Conservation (phyloP, 2,113 vertebrate species). For the Gallinago jamesoni region DNA sequence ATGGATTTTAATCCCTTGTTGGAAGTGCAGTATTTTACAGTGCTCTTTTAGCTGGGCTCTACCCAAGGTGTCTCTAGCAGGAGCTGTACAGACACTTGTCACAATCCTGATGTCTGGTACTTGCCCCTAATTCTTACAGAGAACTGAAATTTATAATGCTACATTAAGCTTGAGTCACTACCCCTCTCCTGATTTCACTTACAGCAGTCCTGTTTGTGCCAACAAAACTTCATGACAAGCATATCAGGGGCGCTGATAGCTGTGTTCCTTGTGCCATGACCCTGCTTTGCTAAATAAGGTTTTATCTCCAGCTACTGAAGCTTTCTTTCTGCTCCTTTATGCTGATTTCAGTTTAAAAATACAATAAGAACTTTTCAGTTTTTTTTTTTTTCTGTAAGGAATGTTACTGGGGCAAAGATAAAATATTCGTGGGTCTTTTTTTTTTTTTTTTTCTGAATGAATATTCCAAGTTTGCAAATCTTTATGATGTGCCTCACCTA, state of each 20-base stretch:
- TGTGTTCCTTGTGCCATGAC: neutral
- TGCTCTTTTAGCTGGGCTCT: neutral
- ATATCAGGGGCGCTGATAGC: neutral
- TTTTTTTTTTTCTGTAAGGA: neutral
- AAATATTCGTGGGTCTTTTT: neutral
- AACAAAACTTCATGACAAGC: neutral
- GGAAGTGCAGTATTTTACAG: neutral
- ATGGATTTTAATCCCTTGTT: neutral
- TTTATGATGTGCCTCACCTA: neutral
- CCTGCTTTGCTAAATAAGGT: neutral
- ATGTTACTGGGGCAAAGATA: neutral
- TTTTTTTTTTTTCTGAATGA: neutral
- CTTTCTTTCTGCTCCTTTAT: neutral
- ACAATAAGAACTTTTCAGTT: neutral
- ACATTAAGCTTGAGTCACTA: conserved; percentile 16
- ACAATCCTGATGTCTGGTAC: neutral
- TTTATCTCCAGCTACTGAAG: neutral
- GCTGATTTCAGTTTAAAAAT: neutral
- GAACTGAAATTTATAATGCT: neutral
- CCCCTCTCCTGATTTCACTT: neutral
- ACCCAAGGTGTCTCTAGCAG: neutral
- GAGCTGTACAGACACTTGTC: neutral
- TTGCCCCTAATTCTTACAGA: neutral
- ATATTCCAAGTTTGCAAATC: neutral
- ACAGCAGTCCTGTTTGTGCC: neutral